These are phyloP conservation scores for Cotesia chilonis DNA, from an alignment of 1,140 invertebrate genomes.

Conservation along the genomic window DNA sequence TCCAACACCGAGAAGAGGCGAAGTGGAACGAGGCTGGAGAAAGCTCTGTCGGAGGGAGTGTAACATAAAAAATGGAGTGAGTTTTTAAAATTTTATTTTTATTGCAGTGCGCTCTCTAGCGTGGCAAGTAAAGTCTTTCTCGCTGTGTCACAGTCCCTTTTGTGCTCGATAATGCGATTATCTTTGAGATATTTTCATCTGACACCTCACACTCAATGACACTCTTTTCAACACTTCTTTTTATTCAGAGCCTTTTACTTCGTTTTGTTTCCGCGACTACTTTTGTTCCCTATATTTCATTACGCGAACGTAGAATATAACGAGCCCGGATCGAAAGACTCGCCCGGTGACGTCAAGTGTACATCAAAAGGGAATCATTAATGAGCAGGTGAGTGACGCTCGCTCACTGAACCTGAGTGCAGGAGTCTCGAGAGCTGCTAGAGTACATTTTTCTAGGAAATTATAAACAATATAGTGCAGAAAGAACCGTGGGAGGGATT, in stretches of 20 bases:
- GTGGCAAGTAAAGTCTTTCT: not conserved
- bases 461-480: not conserved
- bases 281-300: not conserved
- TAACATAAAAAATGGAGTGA: not conserved
- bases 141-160: not conserved
- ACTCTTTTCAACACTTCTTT: too few relatives aligned
- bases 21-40: not conserved
- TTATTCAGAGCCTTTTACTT: not conserved
- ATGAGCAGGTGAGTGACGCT: conserved; percentile 24
- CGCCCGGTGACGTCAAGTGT: not conserved
- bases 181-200: not conserved
- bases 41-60: not conserved
- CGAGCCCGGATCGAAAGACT: not conserved
- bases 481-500: not conserved
- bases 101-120: not conserved
- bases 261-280: not conserved
- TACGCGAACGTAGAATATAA: not conserved
- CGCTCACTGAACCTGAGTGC: not conserved
- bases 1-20: too few relatives aligned
- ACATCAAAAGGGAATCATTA: conserved; percentile 33
- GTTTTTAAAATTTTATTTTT: conserved; percentile 39
- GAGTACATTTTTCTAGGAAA: not conserved
- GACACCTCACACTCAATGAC: too few relatives aligned
- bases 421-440: not conserved
- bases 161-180: conserved; percentile 29